Conservation (phyloP, 2,113 vertebrate genomes). For the Lampris incognitus region DNA sequence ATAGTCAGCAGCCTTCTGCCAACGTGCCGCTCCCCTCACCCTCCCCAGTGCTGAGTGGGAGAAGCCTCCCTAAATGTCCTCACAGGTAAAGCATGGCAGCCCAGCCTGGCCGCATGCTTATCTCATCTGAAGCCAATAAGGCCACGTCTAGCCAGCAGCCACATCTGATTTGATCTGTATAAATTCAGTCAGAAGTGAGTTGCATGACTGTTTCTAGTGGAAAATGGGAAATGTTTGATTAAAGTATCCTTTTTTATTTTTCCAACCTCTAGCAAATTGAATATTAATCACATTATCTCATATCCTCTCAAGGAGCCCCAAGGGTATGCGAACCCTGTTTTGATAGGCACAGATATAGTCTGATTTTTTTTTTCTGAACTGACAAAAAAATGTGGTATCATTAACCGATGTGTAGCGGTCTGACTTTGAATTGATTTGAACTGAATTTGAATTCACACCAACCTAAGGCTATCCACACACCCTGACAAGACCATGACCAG, state of each 20-base stretch:
- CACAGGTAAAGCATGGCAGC: conserved; percentile 54
- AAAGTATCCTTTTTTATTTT: not conserved
- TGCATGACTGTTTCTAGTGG: no score
- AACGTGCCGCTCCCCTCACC: conserved; percentile 84
- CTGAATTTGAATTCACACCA: no score
- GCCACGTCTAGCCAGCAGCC: no score
- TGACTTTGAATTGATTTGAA: no score
- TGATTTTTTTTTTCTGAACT: not conserved
- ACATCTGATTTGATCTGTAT: not conserved
- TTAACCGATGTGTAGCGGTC: no score
- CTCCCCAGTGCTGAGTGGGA: conserved; percentile 85
- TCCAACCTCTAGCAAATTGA: not conserved
- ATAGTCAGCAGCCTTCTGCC: conserved; percentile 96
- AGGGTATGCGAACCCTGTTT: no score
- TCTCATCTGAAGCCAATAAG: not conserved
- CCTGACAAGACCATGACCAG: no score
- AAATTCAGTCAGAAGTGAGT: not conserved
- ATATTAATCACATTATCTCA: no score
- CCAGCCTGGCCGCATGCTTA: not conserved
- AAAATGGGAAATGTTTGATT: no score
- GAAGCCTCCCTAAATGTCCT: conserved; percentile 6
- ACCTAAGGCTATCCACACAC: no score
- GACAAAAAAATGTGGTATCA: not conserved
- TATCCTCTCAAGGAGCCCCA: no score
- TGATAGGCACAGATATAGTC: no score